phyloP scores from a whole-genome alignment of 2,113 vertebrate genomes.

The Datnioides undecimradiatus region DNA sequence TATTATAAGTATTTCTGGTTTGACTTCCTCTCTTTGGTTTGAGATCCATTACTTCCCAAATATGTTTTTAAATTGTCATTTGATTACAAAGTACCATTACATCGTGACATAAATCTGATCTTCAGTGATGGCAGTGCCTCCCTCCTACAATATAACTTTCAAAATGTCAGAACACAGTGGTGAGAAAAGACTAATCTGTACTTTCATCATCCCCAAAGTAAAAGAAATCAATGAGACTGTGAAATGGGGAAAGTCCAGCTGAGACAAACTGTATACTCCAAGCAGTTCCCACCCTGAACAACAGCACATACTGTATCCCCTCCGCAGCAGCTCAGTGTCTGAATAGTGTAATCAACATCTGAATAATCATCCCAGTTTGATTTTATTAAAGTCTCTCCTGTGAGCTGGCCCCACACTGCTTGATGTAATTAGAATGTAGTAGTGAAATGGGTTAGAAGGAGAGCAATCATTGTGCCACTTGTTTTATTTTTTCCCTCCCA shows the following conservation, averaged over 20 bases:
- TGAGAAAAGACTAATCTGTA: slow-evolving; percentile 4
- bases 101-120: background rate
- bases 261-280: background rate
- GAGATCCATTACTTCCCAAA: background rate
- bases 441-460: slow-evolving; percentile 8
- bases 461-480: background rate
- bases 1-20: too few species aligned
- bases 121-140: background rate
- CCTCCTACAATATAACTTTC: background rate
- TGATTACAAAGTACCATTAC: background rate
- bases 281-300: background rate
- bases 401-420: slow-evolving; percentile 22
- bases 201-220: background rate
- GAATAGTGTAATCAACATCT: slow-evolving; percentile 34
- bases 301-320: background rate
- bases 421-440: slow-evolving; percentile 31
- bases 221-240: background rate
- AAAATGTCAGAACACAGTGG: background rate
- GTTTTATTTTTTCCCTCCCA: background rate
- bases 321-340: background rate
- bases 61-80: background rate
- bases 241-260: background rate
- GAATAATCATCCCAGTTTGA: slow-evolving; percentile 45
- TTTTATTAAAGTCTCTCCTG: slow-evolving; percentile 41
- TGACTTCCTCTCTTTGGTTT: background rate